Percentiles rank a stretch among this genome's conserved stretches.
Evolutionary conservation across 2,888 invertebrate genomes (phyloP).

Genomic region (Callinectes sapidus): DNA sequence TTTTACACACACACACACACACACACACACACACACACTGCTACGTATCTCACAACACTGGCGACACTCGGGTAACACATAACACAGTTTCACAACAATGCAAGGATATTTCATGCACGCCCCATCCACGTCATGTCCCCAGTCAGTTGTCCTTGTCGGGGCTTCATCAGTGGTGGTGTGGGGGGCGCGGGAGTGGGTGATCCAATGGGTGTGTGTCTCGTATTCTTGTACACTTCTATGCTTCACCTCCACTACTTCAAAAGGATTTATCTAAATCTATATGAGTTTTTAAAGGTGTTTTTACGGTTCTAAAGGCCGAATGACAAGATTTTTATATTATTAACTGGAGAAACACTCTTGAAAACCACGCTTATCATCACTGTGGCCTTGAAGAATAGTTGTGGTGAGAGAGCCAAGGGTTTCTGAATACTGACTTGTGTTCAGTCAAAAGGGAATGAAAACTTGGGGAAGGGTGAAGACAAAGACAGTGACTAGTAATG

Average conservation of each 20-base stretch:
- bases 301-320: too few species aligned
- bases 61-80: not conserved
- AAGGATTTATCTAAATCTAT: too few species aligned
- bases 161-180: conserved; percentile 23
- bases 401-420: too few species aligned
- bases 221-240: too few species aligned
- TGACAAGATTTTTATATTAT: too few species aligned
- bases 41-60: not conserved
- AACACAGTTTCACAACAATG: conserved; percentile 19
- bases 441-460: not conserved
- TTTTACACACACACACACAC: conserved; percentile 2
- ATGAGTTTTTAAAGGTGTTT: too few species aligned
- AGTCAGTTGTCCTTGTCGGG: conserved; percentile 18
- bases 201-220: too few species aligned
- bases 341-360: too few species aligned
- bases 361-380: too few species aligned
- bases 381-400: too few species aligned
- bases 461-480: not conserved
- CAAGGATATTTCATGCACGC: conserved; percentile 24
- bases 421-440: too few species aligned
- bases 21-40: not conserved
- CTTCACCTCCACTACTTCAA: too few species aligned
- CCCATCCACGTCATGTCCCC: conserved; percentile 29
- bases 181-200: not conserved
- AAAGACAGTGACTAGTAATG: not conserved